phyloP scores from a whole-genome alignment of 2,797 vertebrate genomes.

The Pipistrellus kuhlii region DNA sequence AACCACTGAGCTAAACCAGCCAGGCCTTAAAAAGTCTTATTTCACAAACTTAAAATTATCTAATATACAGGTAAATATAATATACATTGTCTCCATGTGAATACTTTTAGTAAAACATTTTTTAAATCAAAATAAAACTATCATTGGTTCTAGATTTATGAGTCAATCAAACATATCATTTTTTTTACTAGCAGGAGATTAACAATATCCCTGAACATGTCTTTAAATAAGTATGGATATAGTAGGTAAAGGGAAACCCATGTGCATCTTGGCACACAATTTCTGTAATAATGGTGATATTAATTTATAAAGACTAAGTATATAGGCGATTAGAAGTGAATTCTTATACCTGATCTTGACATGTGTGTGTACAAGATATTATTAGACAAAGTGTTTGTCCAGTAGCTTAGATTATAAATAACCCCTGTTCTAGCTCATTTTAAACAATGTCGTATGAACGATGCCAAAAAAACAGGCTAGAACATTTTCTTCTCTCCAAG shows the following conservation, averaged over 20 bases:
- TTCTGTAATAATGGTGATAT: constrained; percentile 43
- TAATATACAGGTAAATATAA: constrained; percentile 35
- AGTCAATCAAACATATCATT: background rate
- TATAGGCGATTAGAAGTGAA: constrained; percentile 14
- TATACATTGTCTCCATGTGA: background rate
- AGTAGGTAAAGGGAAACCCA: background rate
- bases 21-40: background rate
- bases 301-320: constrained; percentile 23
- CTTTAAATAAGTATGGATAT: constrained; percentile 6
- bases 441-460: constrained; percentile 80
- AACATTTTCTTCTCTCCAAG: constrained; percentile 82
- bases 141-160: constrained; percentile 34
- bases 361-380: constrained; percentile 70
- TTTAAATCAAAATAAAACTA: constrained; percentile 50
- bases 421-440: constrained; percentile 79
- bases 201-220: background rate
- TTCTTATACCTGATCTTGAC: constrained; percentile 61
- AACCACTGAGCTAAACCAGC: too few species aligned
- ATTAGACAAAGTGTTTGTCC: constrained; percentile 73
- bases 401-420: constrained; percentile 82
- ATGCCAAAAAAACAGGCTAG: constrained; percentile 78
- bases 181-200: constrained; percentile 2
- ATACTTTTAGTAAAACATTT: constrained; percentile 37
- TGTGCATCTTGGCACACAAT: background rate
- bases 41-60: background rate